Percentiles rank a stretch among this genome's conserved stretches.
Conservation (phyloP, 1,140 invertebrate genomes). For the Drosophila eugracilis region DNA sequence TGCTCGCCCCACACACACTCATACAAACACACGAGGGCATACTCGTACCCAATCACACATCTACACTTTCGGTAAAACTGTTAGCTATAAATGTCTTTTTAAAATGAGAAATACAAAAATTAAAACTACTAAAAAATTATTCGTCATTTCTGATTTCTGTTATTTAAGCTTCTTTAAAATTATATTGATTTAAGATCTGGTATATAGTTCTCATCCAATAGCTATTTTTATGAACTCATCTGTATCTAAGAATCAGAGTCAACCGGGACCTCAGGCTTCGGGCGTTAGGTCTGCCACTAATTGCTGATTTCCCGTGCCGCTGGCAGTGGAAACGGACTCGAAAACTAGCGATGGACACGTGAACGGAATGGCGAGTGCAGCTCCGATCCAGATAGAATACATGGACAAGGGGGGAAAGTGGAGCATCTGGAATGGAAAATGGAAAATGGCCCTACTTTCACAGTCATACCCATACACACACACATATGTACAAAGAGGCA, state of each 20-base stretch:
- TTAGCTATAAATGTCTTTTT: too few species aligned
- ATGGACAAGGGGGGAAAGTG: neutral
- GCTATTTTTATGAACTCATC: neutral
- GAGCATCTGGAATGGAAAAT: conserved; percentile 3
- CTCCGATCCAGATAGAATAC: conserved; percentile 8
- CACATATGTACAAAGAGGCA: neutral
- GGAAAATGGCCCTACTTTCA: conserved; percentile 16
- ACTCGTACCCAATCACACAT: conserved; percentile 4
- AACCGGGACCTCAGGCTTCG: conserved; percentile 27
- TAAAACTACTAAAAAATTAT: too few species aligned
- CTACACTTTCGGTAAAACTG: neutral
- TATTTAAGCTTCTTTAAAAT: neutral
- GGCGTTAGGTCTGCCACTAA: conserved; percentile 70
- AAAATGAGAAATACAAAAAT: too few species aligned
- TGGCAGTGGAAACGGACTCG: conserved; percentile 39
- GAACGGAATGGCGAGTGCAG: conserved; percentile 21
- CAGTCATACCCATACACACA: too few species aligned
- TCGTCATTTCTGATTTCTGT: too few species aligned
- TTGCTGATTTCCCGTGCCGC: conserved; percentile 72
- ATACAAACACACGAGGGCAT: neutral
- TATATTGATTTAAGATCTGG: too few species aligned
- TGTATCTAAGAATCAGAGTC: conserved; percentile 8
- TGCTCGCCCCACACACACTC: conserved; percentile 26
- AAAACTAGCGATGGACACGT: conserved; percentile 52
- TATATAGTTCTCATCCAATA: too few species aligned